Conservation (phyloP, 2,888 invertebrate species). For the Apodemia duryi region DNA sequence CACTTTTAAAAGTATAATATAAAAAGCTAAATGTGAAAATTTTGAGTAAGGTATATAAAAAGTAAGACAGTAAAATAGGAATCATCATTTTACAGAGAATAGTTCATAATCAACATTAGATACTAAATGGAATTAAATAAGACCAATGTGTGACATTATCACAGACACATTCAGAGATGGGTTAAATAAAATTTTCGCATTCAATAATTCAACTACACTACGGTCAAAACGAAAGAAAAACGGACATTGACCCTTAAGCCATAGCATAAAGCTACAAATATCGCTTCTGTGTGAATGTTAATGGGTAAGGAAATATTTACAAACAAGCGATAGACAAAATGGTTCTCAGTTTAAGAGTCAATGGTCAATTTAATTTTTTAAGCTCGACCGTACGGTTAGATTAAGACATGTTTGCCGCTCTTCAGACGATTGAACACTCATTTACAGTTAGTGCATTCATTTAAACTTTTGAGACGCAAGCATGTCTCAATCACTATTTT, state of each 20-base stretch:
- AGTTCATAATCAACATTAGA: conserved; percentile 18
- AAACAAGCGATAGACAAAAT: too few species aligned
- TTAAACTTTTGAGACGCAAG: not conserved
- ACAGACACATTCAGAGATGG: conserved; percentile 41
- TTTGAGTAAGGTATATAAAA: conserved; percentile 13
- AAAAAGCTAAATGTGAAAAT: conserved; percentile 6
- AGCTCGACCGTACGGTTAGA: not conserved
- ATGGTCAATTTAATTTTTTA: not conserved
- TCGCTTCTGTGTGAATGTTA: not conserved
- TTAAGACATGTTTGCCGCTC: not conserved
- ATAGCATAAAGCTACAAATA: not conserved
- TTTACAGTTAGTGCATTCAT: not conserved
- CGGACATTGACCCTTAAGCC: not conserved
- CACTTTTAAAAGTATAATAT: conserved; percentile 16
- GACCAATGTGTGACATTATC: conserved; percentile 42
- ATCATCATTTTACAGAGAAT: conserved; percentile 25
- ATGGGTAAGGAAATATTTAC: too few species aligned
- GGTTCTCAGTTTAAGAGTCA: not conserved
- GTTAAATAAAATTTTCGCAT: conserved; percentile 18
- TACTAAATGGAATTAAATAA: conserved; percentile 18
- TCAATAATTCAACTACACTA: conserved; percentile 8
- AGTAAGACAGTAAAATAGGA: conserved; percentile 27
- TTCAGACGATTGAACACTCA: not conserved
- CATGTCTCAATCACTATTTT: conserved; percentile 1
- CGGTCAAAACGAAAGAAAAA: not conserved